Percentiles rank a stretch among this genome's conserved stretches.
Evolutionary conservation across 2,797 vertebrate species (phyloP).

Genomic region (Lindbergichthys nudifrons): DNA sequence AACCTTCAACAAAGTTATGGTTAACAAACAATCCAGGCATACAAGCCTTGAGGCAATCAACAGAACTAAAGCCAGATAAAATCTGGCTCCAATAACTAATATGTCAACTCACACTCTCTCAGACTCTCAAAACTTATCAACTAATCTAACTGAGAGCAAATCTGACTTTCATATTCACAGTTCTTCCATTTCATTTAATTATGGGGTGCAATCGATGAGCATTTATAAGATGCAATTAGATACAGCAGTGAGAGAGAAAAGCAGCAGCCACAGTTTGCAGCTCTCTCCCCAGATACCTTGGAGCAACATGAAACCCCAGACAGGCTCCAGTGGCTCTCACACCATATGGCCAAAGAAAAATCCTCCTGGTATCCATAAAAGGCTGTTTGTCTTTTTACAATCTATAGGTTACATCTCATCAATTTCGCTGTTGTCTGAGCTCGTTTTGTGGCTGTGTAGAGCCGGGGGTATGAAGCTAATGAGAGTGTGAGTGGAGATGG

Average conservation of each 20-base stretch:
- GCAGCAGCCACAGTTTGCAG: constrained; percentile 60
- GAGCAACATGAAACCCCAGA: constrained; percentile 79
- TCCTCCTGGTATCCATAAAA: constrained; percentile 58
- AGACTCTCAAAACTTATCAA: constrained; percentile 25
- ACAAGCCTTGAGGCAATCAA: background rate
- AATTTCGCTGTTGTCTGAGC: constrained; percentile 47
- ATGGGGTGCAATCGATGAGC: constrained; percentile 59
- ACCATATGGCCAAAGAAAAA: constrained; percentile 74
- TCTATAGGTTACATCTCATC: constrained; percentile 54
- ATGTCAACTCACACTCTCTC: background rate
- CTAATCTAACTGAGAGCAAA: constrained; percentile 24
- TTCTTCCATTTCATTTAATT: constrained; percentile 57
- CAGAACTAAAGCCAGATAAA: background rate
- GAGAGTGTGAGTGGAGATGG: constrained; percentile 51
- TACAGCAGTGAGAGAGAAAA: constrained; percentile 56
- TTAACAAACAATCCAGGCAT: background rate
- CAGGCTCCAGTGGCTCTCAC: constrained; percentile 75
- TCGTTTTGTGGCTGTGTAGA: constrained; percentile 45
- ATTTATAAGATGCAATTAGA: constrained; percentile 73
- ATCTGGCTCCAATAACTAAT: constrained; percentile 1
- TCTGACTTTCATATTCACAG: constrained; percentile 47
- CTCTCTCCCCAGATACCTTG: constrained; percentile 54
- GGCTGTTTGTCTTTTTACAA: constrained; percentile 3
- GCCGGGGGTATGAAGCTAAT: constrained; percentile 40
- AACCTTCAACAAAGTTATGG: background rate